A percentile compares a stretch with the other conserved stretches of the same genome.
These are phyloP conservation scores for Drosophila kepulauana DNA, from an alignment of 1,140 invertebrate genomes.

Conservation along the genomic window DNA sequence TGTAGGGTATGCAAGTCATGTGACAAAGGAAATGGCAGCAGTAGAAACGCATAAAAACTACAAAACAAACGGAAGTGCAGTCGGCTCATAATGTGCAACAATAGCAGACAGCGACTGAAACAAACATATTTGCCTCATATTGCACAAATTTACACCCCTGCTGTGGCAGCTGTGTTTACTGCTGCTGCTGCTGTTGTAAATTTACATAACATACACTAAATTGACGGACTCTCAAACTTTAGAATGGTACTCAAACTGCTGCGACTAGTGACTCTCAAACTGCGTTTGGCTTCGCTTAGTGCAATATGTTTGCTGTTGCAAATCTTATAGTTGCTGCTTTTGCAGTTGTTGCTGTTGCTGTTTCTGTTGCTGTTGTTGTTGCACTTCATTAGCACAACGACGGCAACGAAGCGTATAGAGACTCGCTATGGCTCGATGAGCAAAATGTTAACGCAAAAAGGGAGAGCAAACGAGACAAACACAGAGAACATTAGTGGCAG, in stretches of 20 bases:
- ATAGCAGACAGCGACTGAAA: neutral
- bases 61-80: slow-evolving; percentile 23
- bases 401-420: slow-evolving; percentile 68
- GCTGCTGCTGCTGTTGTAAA: neutral
- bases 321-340: slow-evolving; percentile 17
- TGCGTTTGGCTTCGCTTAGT: slow-evolving; percentile 30
- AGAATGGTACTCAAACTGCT: too few relatives aligned
- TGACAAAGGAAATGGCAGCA: neutral
- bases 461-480: slow-evolving; percentile 36
- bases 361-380: slow-evolving; percentile 29
- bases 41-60: neutral
- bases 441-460: slow-evolving; percentile 39
- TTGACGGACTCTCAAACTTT: slow-evolving; percentile 9
- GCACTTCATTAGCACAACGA: slow-evolving; percentile 71
- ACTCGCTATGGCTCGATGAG: slow-evolving; percentile 60
- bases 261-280: slow-evolving; percentile 40
- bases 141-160: slow-evolving; percentile 1
- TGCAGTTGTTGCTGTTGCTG: slow-evolving; percentile 30
- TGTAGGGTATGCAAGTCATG: neutral
- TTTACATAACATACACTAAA: neutral
- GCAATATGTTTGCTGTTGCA: slow-evolving; percentile 33
- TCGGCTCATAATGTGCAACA: slow-evolving; percentile 14
- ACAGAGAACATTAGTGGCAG: slow-evolving; percentile 12
- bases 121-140: slow-evolving; percentile 19
- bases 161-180: neutral